Evolutionary conservation across 2,113 vertebrate species (phyloP).

Genomic region (Xiphias gladius): DNA sequence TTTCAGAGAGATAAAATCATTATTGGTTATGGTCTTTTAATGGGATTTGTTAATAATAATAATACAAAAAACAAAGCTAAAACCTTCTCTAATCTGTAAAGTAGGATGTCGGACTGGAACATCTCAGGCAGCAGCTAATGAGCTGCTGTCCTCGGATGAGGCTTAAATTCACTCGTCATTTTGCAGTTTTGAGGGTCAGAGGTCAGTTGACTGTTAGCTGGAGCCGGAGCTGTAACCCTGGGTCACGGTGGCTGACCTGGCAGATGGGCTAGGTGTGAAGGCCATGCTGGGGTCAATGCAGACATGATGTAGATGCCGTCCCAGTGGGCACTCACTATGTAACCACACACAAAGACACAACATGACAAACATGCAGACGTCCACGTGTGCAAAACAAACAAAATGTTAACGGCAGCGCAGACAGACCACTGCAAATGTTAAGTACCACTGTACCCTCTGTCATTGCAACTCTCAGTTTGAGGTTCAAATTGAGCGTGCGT

Average conservation of each 20-base stretch:
- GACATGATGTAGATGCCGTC: not conserved
- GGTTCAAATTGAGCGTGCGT: slow-evolving; percentile 33
- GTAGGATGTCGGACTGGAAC: not conserved
- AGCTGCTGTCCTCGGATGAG: not conserved
- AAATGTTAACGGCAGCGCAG: not conserved
- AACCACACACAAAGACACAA: not conserved
- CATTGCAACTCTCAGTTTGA: slow-evolving; percentile 4
- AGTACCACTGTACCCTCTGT: slow-evolving; percentile 7
- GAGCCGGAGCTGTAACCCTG: not conserved
- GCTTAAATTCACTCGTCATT: not conserved
- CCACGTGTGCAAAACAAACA: not conserved
- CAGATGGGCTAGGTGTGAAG: slow-evolving; percentile 35
- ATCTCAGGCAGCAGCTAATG: slow-evolving; percentile 10
- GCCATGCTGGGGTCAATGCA: slow-evolving; percentile 23
- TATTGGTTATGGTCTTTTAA: not conserved
- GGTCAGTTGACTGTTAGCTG: slow-evolving; percentile 31
- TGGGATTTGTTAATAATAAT: not conserved
- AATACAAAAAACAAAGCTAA: not conserved
- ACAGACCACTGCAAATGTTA: slow-evolving; percentile 11
- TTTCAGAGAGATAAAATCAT: not conserved
- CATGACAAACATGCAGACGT: slow-evolving; percentile 23
- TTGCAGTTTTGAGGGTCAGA: slow-evolving; percentile 32
- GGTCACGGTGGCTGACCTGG: slow-evolving; percentile 11
- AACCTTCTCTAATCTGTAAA: not conserved
- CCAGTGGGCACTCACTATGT: not conserved